Evolutionary conservation across 2,113 vertebrate genomes (phyloP).

Genomic region (Empidonax traillii): DNA sequence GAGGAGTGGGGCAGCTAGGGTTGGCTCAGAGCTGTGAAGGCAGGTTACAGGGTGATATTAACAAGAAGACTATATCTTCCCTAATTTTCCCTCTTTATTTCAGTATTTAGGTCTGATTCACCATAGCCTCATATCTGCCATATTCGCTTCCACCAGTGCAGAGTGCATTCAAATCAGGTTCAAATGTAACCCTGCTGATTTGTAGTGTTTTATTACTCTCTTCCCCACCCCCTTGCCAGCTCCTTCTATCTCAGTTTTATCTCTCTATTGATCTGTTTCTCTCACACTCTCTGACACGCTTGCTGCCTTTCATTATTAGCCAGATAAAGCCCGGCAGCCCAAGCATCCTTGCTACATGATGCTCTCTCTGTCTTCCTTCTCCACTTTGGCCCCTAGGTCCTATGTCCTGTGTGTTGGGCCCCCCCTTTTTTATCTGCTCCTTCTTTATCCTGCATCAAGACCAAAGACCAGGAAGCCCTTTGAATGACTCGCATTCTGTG

Average conservation of each 20-base stretch:
- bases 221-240: conserved; percentile 2
- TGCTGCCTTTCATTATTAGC: conserved; percentile 69
- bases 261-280: conserved; percentile 65
- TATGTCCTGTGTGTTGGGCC: background rate
- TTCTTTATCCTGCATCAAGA: background rate
- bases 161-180: background rate
- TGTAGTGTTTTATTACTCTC: background rate
- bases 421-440: background rate
- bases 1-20: background rate
- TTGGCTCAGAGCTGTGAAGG: background rate
- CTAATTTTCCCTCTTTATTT: background rate
- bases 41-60: background rate
- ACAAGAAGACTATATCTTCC: background rate
- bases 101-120: background rate
- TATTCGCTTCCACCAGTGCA: background rate
- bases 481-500: background rate
- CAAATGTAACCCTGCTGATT: background rate
- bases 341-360: background rate
- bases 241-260: conserved; percentile 64
- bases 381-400: background rate
- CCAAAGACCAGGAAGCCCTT: background rate
- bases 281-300: conserved; percentile 61
- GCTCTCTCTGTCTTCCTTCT: background rate
- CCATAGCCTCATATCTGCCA: background rate
- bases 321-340: conserved; percentile 40